Evolutionary conservation across 2,888 invertebrate genomes (phyloP), one percentile per base, ranked within the genome.

Genomic region (Autographa pulchrina): DNA sequence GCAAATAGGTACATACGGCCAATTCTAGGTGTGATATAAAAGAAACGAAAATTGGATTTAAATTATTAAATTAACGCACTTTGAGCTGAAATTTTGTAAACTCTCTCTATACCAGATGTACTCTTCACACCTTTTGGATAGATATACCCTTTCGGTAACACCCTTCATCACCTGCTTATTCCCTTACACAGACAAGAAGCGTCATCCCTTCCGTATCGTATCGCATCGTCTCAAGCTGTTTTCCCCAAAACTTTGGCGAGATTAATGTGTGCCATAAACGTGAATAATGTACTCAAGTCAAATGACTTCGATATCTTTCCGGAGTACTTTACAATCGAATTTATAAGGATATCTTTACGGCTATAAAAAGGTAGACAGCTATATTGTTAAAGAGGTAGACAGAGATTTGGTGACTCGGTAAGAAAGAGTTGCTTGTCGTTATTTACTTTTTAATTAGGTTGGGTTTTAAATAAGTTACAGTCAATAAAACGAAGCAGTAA

Each of bases 221-320:
- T 20, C 54, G 13, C 54, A 2, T 25, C 16, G 43, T 35, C 63
- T 64, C 35, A 20, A 2, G 52, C 18, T 35, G 35, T 64, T 64
- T 54, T 64, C 63, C 63, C 4, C 35, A 64, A 63, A 52, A 64
- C 35, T 54, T 54, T 14, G 20, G 8, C 8, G 14, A 64, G 63
- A 64, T 20, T 35, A 54, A 64, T 35, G 18, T 18, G 6, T 5
- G 63, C 32, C 35, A 54, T 64, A 20, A 54, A 32, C 35, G 16
- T 54, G 63, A 64, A 54, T 54, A 64, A 64, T 64, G 54, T 64
- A 35, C 5, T 35, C 20, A 11, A 54, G 54, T 64, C 63, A 54
- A 64, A 64, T 64, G 6, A 32, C 32, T 54, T 9, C 25, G 54
- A 56, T 56, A 20, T 56, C 54, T 9, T 25, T 56, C 11, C 25